A percentile compares a stretch with the other conserved stretches of the same genome.
Evolutionary conservation across 2,113 vertebrate species (phyloP).

Genomic region (Phasianus colchicus): DNA sequence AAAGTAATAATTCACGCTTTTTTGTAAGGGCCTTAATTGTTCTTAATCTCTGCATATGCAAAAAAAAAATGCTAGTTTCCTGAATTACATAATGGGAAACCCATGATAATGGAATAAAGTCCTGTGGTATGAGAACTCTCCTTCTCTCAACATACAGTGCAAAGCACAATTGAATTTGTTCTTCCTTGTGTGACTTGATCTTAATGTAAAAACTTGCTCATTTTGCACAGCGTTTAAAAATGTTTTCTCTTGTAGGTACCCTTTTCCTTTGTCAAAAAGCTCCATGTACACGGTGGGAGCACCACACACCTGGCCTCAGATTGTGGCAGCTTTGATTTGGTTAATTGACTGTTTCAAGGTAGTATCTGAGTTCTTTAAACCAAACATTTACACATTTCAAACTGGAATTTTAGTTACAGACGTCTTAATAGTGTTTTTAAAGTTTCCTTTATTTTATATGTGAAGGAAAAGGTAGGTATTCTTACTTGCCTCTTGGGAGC

Average conservation of each 20-base stretch:
- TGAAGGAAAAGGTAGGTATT: neutral
- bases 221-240: neutral
- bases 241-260: constrained; percentile 82
- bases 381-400: neutral
- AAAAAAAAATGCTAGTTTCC: neutral
- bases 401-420: neutral
- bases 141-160: neutral
- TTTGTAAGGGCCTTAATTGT: neutral
- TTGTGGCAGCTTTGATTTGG: constrained; percentile 92
- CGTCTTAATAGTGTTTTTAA: neutral
- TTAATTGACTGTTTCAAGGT: constrained; percentile 93
- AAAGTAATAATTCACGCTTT: neutral
- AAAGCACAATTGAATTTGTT: neutral
- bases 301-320: constrained; percentile 96
- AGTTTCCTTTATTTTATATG: neutral
- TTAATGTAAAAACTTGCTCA: neutral
- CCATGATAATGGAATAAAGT: neutral
- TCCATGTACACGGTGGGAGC: constrained; percentile 98
- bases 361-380: constrained; percentile 5
- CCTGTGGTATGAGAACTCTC: neutral
- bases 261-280: constrained; percentile 92
- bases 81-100: neutral
- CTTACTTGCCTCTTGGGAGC: neutral
- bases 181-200: neutral
- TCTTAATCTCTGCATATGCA: neutral